Percentiles rank a stretch among this genome's conserved stretches.
phyloP scores from a whole-genome alignment of 2,888 invertebrate species.

The Drosophila villosipedis region DNA sequence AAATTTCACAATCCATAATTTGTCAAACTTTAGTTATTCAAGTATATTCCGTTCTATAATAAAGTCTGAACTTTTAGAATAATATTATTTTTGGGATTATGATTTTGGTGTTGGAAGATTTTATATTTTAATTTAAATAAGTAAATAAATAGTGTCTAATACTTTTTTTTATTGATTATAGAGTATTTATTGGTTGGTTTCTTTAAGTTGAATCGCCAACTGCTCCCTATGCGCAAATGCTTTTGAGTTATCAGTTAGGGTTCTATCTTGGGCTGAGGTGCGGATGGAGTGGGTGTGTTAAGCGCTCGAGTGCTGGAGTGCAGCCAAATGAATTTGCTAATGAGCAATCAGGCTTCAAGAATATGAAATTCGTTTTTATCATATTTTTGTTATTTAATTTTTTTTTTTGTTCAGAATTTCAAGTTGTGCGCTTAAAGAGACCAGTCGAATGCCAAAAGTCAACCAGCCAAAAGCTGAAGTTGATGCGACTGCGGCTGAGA shows the following conservation, averaged over 20 bases:
- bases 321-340: slow-evolving; percentile 77
- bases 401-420: slow-evolving; percentile 8
- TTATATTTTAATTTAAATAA: not conserved
- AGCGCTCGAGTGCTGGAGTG: slow-evolving; percentile 58
- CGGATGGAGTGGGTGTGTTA: not conserved
- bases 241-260: slow-evolving; percentile 44
- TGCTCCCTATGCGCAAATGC: slow-evolving; percentile 23
- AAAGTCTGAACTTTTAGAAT: not conserved
- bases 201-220: not conserved
- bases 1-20: not conserved
- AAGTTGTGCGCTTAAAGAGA: slow-evolving; percentile 40
- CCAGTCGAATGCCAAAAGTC: slow-evolving; percentile 27
- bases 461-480: slow-evolving; percentile 13
- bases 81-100: not conserved
- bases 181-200: slow-evolving; percentile 29
- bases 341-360: slow-evolving; percentile 75
- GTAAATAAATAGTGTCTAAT: not conserved
- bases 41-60: not conserved
- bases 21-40: not conserved
- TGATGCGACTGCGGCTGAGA: not conserved
- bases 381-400: not conserved
- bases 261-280: not conserved
- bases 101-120: not conserved
- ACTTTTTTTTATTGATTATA: not conserved
- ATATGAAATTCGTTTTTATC: slow-evolving; percentile 44